Evolutionary conservation across 2,113 vertebrate species (phyloP).

Genomic region (Nibea albiflora): DNA sequence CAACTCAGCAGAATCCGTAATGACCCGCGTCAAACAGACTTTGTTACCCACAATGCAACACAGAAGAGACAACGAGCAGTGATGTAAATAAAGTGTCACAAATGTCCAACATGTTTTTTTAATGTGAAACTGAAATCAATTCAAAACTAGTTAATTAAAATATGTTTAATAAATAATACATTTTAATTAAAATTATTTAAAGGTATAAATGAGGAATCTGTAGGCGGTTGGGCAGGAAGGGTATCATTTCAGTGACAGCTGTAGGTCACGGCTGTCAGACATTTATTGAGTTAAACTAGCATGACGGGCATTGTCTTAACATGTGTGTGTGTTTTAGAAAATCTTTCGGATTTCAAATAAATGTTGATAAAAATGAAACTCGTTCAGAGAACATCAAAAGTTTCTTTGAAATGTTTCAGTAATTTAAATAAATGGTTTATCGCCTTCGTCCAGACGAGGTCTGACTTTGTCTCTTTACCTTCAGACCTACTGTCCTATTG

Average conservation of each 20-base stretch:
- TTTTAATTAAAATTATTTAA: too few relatives aligned
- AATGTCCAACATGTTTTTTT: background rate
- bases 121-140: background rate
- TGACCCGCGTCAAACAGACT: too few relatives aligned
- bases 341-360: too few relatives aligned
- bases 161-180: too few relatives aligned
- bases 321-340: constrained; percentile 18
- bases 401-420: too few relatives aligned
- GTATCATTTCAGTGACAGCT: constrained; percentile 82
- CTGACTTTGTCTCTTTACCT: background rate
- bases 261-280: constrained; percentile 89
- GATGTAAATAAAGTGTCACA: too few relatives aligned
- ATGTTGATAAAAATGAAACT: too few relatives aligned
- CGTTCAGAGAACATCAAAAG: too few relatives aligned
- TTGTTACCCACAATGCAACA: background rate
- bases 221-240: background rate
- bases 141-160: too few relatives aligned
- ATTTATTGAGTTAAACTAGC: constrained; percentile 91
- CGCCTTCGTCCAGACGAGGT: too few relatives aligned
- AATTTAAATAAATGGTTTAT: too few relatives aligned
- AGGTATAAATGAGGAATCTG: too few relatives aligned
- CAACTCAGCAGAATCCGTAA: constrained; percentile 1
- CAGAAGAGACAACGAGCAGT: background rate
- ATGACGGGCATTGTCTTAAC: constrained; percentile 93
- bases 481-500: constrained; percentile 28